Evolutionary conservation across 2,797 vertebrate genomes (phyloP).

Genomic region (Platyrinchus mystaceus): DNA sequence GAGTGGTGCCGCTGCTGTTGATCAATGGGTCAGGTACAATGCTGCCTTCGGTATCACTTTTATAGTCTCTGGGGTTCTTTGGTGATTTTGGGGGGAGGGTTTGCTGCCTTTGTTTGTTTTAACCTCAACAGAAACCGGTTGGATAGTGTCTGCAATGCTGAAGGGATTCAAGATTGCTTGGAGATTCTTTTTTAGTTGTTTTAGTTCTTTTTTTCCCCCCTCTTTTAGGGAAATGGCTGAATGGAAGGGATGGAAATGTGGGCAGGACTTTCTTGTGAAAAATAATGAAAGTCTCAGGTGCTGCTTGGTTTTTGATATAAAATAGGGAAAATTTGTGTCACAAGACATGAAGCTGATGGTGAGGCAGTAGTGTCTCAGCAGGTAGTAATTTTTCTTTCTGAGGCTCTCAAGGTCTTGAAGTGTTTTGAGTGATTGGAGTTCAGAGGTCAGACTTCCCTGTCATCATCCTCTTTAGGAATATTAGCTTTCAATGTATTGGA

Average conservation of each 20-base stretch:
- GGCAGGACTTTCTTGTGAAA: not conserved
- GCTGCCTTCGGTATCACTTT: not conserved
- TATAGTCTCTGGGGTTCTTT: not conserved
- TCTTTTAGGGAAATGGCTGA: not conserved
- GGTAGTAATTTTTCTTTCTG: not conserved
- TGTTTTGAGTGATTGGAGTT: not conserved
- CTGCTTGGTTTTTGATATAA: accelerated
- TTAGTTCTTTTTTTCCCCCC: accelerated
- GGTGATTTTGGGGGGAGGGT: not conserved
- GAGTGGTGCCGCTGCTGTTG: not conserved
- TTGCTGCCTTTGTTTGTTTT: not conserved
- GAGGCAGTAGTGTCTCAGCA: not conserved
- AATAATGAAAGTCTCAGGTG: not conserved
- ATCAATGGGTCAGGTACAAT: not conserved
- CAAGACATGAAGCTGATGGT: not conserved
- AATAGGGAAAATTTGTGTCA: not conserved
- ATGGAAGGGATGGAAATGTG: accelerated
- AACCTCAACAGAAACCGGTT: not conserved
- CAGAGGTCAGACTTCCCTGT: not conserved
- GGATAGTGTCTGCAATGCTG: not conserved
- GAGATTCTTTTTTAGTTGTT: not conserved
- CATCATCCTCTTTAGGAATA: not conserved
- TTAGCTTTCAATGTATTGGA: not conserved
- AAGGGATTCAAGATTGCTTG: not conserved
- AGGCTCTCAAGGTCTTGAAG: not conserved